Evolutionary conservation across 23 tunicate species (phyloP), one percentile per base, ranked within the genome.

Genomic region (Styela clava): DNA sequence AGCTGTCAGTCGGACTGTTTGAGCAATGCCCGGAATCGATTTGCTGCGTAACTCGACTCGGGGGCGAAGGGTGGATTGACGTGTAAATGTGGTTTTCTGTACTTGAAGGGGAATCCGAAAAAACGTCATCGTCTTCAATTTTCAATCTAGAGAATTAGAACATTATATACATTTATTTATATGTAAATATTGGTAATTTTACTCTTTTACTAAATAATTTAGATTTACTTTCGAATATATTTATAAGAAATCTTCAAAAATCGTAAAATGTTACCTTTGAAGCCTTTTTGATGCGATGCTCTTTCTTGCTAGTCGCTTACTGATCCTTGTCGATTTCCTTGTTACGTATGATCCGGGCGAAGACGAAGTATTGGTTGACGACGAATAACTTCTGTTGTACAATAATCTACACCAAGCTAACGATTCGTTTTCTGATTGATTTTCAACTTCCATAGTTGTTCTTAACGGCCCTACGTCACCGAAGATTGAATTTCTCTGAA

Each of bases 1-100:
- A 67, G 71, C 71, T 67, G 71, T 29, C 22, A 27, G 71, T 67
- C 30, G 71, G 71, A 67, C 71, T 67, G 2, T 22, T 67, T 24
- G 71, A 67, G 0, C 0, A 61, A 22, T 21, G n/a, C 22, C 0
- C 71, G 16, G 22, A 22, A 18, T 27, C 71, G 2, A 67, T 22
- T 67, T 67, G 56, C 12, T 44, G 56, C 9, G 7, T 7, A 5
- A 12, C 9, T 44, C 12, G 56, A 12, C 12, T 44, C 12, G 56
- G 12, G 12, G 56, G 56, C 12, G 56, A 44, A 5, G 56, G 56
- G 12, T 12, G 12, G 9, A 44, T 5, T 44, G 9, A 5, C 56
- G 56, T 44, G 12, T 44, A 44, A 44, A 44, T 44, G 56, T 12
- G 56, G 7, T 44, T 12, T 44, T 7, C 7, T 7, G 7, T 12